phyloP scores from a whole-genome alignment of 2,113 vertebrate genomes.

The Chionodraco myersi region DNA sequence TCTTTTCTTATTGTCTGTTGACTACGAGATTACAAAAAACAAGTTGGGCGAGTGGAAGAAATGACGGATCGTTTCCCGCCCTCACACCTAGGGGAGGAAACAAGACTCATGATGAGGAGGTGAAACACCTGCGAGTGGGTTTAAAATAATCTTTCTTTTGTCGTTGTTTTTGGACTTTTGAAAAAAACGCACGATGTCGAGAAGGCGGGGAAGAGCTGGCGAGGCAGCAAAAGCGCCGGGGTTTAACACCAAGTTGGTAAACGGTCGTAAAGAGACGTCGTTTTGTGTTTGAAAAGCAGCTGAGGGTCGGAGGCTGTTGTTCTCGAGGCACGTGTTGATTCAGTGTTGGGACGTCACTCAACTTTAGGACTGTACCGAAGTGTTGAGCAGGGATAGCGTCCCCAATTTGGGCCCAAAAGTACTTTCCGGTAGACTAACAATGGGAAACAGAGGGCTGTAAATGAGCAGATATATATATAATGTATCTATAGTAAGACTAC shows the following conservation, averaged over 20 bases:
- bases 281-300: neutral
- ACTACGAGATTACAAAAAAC: conserved; percentile 54
- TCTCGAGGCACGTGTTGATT: neutral
- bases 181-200: conserved; percentile 13
- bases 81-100: conserved; percentile 2
- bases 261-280: neutral
- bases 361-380: no score
- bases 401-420: no score
- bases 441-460: no score
- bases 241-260: neutral
- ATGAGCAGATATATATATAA: no score
- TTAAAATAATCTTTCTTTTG: conserved; percentile 3
- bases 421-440: no score
- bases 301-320: neutral
- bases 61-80: neutral
- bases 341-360: neutral
- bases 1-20: conserved; percentile 72
- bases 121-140: conserved; percentile 39
- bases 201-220: neutral
- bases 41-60: neutral
- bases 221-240: no score
- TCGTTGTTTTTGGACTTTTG: conserved; percentile 3
- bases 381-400: no score
- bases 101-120: conserved; percentile 25
- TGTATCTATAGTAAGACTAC: no score